Evolutionary conservation across 2,797 vertebrate genomes (phyloP).

Genomic region (Meda fulgida): DNA sequence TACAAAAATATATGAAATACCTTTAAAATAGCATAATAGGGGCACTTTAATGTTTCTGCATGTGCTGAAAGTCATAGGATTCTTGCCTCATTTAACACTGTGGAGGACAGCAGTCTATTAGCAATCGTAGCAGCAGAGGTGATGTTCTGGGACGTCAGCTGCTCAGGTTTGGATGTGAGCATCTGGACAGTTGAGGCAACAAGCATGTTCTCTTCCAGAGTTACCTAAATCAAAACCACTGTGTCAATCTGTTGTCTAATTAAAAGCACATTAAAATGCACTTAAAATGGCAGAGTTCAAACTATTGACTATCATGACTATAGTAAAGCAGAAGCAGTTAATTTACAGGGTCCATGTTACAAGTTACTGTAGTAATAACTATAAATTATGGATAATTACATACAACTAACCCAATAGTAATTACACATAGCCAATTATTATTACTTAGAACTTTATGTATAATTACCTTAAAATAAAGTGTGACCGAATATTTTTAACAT

Average conservation of each 20-base stretch:
- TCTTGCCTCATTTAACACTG: conserved; percentile 12
- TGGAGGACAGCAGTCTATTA: background rate
- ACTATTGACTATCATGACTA: background rate
- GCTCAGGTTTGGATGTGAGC: conserved; percentile 40
- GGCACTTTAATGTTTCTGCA: background rate
- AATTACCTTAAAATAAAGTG: background rate
- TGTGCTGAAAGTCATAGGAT: background rate
- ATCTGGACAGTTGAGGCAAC: conserved; percentile 42
- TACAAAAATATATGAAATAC: no score
- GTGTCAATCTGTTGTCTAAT: background rate
- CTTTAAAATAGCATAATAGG: no score
- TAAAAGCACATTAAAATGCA: background rate
- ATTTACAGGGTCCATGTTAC: background rate
- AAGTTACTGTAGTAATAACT: background rate
- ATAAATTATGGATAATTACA: background rate
- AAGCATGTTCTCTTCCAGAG: background rate
- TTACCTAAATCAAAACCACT: conserved; percentile 17
- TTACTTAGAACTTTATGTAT: background rate
- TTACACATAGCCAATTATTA: background rate
- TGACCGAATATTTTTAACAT: background rate
- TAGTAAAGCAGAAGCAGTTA: background rate
- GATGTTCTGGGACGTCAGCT: conserved; percentile 35
- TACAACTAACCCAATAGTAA: background rate
- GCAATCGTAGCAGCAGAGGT: conserved; percentile 24
- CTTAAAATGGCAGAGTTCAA: background rate